phyloP scores from a whole-genome alignment of 2,797 vertebrate species.

The Acipenser ruthenus region DNA sequence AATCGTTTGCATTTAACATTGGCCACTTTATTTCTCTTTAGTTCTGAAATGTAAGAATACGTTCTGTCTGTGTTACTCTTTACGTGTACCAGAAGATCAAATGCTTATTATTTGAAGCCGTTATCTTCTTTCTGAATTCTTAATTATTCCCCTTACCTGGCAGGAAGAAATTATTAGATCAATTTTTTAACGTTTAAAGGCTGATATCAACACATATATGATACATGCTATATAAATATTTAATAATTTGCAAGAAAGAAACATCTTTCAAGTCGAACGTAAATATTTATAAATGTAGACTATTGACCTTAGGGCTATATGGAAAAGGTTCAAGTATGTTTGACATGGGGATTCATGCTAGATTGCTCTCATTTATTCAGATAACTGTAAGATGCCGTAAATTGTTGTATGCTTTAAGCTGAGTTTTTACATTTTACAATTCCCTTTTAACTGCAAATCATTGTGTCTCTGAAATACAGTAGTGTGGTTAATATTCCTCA shows the following conservation, averaged over 20 bases:
- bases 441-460: constrained; percentile 8
- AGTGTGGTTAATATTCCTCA: constrained; percentile 10
- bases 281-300: constrained; percentile 5
- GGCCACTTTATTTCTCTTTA: not conserved
- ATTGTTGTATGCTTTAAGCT: constrained; percentile 14
- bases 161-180: not conserved
- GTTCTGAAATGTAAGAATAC: constrained; percentile 9
- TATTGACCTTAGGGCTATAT: constrained; percentile 5
- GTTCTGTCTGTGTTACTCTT: not conserved
- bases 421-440: constrained; percentile 5
- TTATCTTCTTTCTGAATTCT: not conserved
- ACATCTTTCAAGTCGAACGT: not conserved
- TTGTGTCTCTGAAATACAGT: constrained; percentile 11
- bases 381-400: constrained; percentile 10
- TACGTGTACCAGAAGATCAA: constrained; percentile 10
- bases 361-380: constrained; percentile 9
- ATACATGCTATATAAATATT: constrained; percentile 10
- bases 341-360: not conserved
- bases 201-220: not conserved
- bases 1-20: constrained; percentile 2
- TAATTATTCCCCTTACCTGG: not conserved
- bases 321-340: constrained; percentile 2
- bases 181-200: not conserved
- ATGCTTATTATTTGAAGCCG: not conserved
- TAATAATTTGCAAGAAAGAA: not conserved